Evolutionary conservation across 2,113 vertebrate species (phyloP), one percentile per base, ranked within the genome.

Genomic region (Phalacrocorax brasilianus): DNA sequence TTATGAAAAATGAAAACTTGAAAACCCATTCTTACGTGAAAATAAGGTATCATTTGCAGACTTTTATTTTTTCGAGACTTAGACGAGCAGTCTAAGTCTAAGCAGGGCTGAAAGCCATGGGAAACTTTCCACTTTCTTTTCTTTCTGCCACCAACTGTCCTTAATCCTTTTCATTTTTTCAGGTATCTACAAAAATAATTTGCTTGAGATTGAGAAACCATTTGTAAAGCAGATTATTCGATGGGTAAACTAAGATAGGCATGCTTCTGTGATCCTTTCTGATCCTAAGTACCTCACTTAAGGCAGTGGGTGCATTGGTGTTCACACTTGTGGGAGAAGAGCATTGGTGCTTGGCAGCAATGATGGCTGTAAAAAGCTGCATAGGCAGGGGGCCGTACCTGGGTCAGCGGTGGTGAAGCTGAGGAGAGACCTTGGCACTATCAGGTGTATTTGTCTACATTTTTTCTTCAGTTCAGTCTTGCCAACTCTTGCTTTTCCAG

Each of bases 301-400:
- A 52, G 49, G 16, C n/a, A 55, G 74, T 0, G 0, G 27, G 6
- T 40, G 15, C 5, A 0, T 11, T 67, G 52, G 12, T 59, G 53
- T 72, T 90, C 71, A 32, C n/a, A 11, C 12, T 19, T 42, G 62
- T 47, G 35, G 26, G 70, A 74, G n/a, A 8, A 12, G 6, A 63
- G 11, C 13, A 1, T 4, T 18, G 40, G n/a, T 62, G 50, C 61
- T 73, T 79, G 63, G 30, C 45, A 76, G 33, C 16, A 72, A 12
- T 13, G 35, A n/a, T 27, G 3, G 2, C 56, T 87, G 38, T 44
- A 18, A 59, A 74, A 81, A 92, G 44, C 44, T 38, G 45, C 14
- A 45, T 73, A 68, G 47, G 22, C 10, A 16, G 56, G 4, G 40
- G 18, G 16, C 35, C 2, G 1, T 33, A 40, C 50, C 59, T 0